A percentile compares a stretch with the other conserved stretches of the same genome.
These are phyloP conservation scores for Mercenaria mercenaria DNA, from an alignment of 1,140 invertebrate species.

Conservation along the genomic window DNA sequence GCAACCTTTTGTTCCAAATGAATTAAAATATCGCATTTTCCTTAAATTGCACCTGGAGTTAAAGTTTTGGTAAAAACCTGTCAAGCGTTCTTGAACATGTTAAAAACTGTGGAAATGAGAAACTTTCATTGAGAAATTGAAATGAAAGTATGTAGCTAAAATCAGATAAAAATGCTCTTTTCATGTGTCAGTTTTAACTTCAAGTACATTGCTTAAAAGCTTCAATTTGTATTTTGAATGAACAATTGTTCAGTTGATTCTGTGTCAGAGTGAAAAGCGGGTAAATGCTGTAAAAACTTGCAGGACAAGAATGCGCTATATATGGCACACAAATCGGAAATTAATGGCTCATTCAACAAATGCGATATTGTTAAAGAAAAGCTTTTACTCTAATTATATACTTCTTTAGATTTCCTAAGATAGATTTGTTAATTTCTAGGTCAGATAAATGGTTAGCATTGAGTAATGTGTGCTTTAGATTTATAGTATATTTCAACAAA, in stretches of 20 bases:
- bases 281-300: neutral
- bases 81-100: too few relatives aligned
- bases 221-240: constrained; percentile 46
- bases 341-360: constrained; percentile 36
- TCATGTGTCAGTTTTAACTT: constrained; percentile 45
- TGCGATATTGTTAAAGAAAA: constrained; percentile 45
- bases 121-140: constrained; percentile 6
- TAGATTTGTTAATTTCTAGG: constrained; percentile 15
- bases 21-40: neutral
- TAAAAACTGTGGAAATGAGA: neutral
- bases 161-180: constrained; percentile 52
- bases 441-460: neutral
- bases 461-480: neutral
- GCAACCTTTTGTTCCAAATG: too few relatives aligned
- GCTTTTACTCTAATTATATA: constrained; percentile 39
- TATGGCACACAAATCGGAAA: neutral
- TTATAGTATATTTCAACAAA: constrained; percentile 17
- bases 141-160: neutral
- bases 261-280: neutral
- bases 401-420: neutral
- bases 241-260: neutral
- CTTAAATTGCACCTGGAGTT: neutral
- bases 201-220: constrained; percentile 37
- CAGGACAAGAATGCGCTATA: constrained; percentile 5
- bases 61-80: neutral